Evolutionary conservation across 2,888 invertebrate species (phyloP).

Genomic region (Drosophila pseudotalamancana): DNA sequence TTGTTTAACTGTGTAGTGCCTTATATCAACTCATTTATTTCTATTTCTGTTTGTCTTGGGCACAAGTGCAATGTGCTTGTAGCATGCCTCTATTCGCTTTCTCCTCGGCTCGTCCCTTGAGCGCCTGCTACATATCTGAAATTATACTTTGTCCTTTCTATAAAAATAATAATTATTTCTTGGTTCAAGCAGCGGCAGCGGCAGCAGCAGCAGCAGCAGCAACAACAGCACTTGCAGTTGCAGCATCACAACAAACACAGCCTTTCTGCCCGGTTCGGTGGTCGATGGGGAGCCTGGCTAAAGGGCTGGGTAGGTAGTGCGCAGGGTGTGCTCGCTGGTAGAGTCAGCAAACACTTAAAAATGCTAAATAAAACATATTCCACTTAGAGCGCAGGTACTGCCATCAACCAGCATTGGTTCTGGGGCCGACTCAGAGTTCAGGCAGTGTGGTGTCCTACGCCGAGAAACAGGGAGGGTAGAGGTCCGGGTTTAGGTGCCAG

Average conservation of each 20-base stretch:
- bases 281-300: conserved; percentile 6
- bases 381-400: conserved; percentile 59
- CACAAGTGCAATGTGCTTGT: conserved; percentile 63
- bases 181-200: conserved; percentile 72
- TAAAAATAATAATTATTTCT: conserved; percentile 79
- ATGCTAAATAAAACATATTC: conserved; percentile 79
- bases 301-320: conserved; percentile 2
- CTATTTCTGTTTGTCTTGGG: conserved; percentile 73
- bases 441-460: not conserved
- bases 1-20: conserved; percentile 37
- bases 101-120: conserved; percentile 32
- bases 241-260: conserved; percentile 50
- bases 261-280: conserved; percentile 34
- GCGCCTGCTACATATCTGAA: conserved; percentile 69
- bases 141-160: conserved; percentile 79
- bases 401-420: conserved; percentile 20
- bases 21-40: conserved; percentile 77
- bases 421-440: conserved; percentile 11
- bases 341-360: conserved; percentile 77
- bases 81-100: too few relatives aligned
- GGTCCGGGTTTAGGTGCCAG: conserved; percentile 57
- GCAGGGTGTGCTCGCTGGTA: conserved; percentile 21
- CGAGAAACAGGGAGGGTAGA: not conserved
- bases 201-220: conserved; percentile 48
- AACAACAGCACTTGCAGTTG: conserved; percentile 22